Conservation (phyloP, 2,113 vertebrate genomes). For the Laterallus jamaicensis region DNA sequence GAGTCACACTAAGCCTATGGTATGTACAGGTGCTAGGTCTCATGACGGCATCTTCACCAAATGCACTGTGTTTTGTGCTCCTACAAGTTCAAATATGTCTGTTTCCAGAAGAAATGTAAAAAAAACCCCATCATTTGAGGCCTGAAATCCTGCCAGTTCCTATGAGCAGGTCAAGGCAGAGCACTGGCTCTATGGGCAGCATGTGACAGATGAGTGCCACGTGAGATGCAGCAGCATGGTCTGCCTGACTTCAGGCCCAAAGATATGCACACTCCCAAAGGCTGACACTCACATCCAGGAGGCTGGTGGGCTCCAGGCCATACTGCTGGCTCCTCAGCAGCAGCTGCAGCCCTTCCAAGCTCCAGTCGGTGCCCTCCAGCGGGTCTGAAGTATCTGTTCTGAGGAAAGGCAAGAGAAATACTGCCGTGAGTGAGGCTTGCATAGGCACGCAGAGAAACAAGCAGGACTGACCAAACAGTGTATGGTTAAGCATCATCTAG, state of each 20-base stretch:
- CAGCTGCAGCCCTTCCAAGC: conserved; percentile 87
- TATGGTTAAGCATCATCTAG: background rate
- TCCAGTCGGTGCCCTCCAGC: conserved; percentile 84
- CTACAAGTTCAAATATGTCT: background rate
- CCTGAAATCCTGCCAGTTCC: background rate
- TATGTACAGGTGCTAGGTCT: background rate
- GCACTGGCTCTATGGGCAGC: background rate
- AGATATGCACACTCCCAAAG: background rate
- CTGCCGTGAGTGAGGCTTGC: background rate
- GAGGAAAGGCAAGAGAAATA: conserved; percentile 9
- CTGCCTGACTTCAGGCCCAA: background rate
- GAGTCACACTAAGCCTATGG: background rate
- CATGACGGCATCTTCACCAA: background rate
- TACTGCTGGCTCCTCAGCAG: conserved; percentile 89
- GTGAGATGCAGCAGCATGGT: fast-evolving
- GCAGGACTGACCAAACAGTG: background rate
- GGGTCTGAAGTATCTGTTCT: conserved; percentile 82
- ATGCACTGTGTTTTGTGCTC: background rate
- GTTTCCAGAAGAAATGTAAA: background rate
- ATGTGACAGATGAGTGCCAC: background rate
- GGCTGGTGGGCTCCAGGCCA: conserved; percentile 75
- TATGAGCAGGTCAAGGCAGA: background rate
- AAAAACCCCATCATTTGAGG: background rate
- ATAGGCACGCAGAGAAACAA: background rate
- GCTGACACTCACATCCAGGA: conserved; percentile 78